phyloP scores from a whole-genome alignment of 2,113 vertebrate species.

The Lagopus leucura region DNA sequence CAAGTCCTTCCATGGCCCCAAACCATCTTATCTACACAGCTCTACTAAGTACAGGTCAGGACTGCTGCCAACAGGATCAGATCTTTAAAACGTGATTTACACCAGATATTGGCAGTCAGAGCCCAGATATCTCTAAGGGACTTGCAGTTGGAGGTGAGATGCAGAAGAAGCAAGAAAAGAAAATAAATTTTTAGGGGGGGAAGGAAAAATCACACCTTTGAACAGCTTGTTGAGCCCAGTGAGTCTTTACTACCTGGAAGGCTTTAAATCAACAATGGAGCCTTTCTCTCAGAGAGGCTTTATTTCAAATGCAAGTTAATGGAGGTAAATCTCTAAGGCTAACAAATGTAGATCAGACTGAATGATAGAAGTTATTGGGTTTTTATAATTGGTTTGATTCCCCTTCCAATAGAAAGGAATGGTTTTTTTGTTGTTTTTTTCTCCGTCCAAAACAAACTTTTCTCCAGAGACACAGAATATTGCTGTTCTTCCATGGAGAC shows the following conservation, averaged over 20 bases:
- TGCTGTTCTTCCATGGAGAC: neutral
- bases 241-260: neutral
- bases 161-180: neutral
- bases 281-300: neutral
- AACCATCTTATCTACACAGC: neutral
- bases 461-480: neutral
- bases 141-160: neutral
- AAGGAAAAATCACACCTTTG: neutral
- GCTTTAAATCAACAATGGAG: constrained; percentile 17
- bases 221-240: neutral
- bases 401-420: neutral
- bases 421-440: neutral
- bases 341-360: neutral
- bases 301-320: constrained; percentile 36
- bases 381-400: neutral
- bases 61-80: neutral
- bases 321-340: constrained; percentile 27
- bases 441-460: neutral
- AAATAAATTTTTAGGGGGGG: neutral
- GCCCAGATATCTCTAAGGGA: neutral
- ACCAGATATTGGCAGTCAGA: neutral
- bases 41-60: neutral
- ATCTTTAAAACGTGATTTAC: neutral
- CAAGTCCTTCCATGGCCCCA: neutral
- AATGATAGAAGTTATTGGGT: neutral